phyloP scores from a whole-genome alignment of 1,140 invertebrate species.

The Aphis gossypii region DNA sequence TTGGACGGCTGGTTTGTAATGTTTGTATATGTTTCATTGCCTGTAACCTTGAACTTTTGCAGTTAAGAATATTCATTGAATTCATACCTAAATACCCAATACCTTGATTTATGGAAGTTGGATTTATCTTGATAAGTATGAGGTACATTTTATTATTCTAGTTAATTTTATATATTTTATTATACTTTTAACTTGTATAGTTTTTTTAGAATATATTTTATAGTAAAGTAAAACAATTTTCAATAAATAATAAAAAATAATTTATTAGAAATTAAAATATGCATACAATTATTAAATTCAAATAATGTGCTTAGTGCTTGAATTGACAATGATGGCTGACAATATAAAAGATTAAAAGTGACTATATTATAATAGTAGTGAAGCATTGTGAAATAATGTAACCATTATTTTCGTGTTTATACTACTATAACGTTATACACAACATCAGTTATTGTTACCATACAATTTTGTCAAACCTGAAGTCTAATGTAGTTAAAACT shows the following conservation, averaged over 20 bases:
- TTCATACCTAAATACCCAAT: neutral
- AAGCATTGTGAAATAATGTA: neutral
- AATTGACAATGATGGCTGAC: neutral
- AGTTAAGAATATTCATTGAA: neutral
- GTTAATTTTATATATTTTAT: neutral
- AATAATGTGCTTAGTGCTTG: neutral
- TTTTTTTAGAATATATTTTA: neutral
- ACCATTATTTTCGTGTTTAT: neutral
- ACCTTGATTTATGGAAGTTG: neutral
- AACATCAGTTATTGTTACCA: neutral
- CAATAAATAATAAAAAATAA: neutral
- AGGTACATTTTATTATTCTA: neutral
- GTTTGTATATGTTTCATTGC: neutral
- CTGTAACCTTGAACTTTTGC: neutral
- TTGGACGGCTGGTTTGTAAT: neutral
- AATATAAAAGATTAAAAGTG: neutral
- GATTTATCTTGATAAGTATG: too few relatives aligned
- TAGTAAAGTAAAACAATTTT: neutral
- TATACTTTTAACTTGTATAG: neutral
- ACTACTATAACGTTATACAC: neutral
- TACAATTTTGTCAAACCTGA: slow-evolving; percentile 1
- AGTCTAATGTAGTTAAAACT: slow-evolving; percentile 2
- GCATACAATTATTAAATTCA: too few relatives aligned
- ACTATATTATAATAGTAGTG: neutral
- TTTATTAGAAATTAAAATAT: neutral